Evolutionary conservation across 2,888 invertebrate genomes (phyloP).

Genomic region (Caenorhabditis afra): DNA sequence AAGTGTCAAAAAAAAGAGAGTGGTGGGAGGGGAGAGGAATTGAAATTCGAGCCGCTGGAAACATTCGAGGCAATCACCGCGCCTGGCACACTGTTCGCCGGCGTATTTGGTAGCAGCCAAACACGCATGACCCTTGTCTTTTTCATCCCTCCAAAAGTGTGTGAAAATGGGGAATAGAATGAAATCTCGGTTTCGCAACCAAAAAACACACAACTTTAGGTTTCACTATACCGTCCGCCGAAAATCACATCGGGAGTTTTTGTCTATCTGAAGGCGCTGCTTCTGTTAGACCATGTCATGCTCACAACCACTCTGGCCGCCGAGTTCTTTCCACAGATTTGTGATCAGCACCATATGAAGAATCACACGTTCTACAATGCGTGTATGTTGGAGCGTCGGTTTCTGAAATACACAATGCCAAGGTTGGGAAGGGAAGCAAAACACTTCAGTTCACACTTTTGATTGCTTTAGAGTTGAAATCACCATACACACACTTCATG

Average conservation of each 20-base stretch:
- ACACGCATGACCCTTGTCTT: conserved; percentile 16
- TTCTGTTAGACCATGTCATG: conserved; percentile 77
- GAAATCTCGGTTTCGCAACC: too few relatives aligned
- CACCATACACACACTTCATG: conserved; percentile 76
- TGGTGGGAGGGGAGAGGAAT: background rate
- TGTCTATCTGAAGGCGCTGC: conserved; percentile 78
- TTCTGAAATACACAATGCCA: conserved; percentile 76
- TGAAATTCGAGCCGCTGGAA: conserved; percentile 40
- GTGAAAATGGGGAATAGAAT: conserved; percentile 20
- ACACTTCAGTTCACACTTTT: conserved; percentile 20
- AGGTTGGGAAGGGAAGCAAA: conserved; percentile 49
- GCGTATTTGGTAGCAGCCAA: conserved; percentile 25
- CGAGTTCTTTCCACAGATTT: conserved; percentile 66
- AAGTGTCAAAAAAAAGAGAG: conserved; percentile 30
- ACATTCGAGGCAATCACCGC: conserved; percentile 42
- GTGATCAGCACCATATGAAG: conserved; percentile 63
- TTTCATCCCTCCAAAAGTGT: conserved; percentile 14
- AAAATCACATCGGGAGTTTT: conserved; percentile 80
- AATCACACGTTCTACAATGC: conserved; percentile 68
- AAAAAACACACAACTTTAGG: conserved; percentile 70
- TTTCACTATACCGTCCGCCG: conserved; percentile 79
- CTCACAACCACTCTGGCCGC: conserved; percentile 71
- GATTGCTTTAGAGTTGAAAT: conserved; percentile 70
- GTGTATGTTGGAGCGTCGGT: conserved; percentile 78
- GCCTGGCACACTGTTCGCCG: conserved; percentile 52